Conservation (phyloP, 2,888 invertebrate species). For the Acanthacorydalis orientalis region DNA sequence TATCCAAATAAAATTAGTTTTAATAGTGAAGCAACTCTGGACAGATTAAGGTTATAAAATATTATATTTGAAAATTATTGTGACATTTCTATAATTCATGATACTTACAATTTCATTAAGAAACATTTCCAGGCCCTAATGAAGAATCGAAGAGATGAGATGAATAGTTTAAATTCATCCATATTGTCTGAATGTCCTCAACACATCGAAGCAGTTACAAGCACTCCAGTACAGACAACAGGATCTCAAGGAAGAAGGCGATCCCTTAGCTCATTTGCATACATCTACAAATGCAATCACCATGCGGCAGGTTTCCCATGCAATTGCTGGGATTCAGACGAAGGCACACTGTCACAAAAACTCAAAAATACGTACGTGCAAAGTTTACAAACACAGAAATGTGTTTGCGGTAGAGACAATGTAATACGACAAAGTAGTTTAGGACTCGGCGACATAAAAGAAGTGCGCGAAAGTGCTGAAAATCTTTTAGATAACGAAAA, state of each 20-base stretch:
- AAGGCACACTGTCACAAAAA: conserved; percentile 23
- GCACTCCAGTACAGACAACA: conserved; percentile 24
- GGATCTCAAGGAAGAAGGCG: conserved; percentile 22
- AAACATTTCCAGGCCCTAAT: too few species aligned
- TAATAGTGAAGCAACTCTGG: too few species aligned
- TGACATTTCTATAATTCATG: too few species aligned
- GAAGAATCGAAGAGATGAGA: neutral
- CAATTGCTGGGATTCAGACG: conserved; percentile 28
- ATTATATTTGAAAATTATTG: too few species aligned
- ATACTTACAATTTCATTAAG: too few species aligned
- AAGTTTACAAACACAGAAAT: conserved; percentile 18
- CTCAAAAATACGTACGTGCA: conserved; percentile 26
- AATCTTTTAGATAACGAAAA: conserved; percentile 25
- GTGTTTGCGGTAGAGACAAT: conserved; percentile 14
- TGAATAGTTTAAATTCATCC: neutral
- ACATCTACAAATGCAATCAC: conserved; percentile 29
- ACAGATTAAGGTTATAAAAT: too few species aligned
- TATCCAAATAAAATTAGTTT: too few species aligned
- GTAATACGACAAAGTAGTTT: conserved; percentile 25
- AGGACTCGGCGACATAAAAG: conserved; percentile 26
- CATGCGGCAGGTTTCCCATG: conserved; percentile 28
- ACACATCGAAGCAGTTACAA: conserved; percentile 16
- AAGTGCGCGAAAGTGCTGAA: conserved; percentile 29
- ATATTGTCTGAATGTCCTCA: neutral
- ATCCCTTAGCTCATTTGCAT: conserved; percentile 28